These are phyloP conservation scores for Cryptotermes secundus DNA, from an alignment of 1,140 invertebrate species.

Conservation along the genomic window DNA sequence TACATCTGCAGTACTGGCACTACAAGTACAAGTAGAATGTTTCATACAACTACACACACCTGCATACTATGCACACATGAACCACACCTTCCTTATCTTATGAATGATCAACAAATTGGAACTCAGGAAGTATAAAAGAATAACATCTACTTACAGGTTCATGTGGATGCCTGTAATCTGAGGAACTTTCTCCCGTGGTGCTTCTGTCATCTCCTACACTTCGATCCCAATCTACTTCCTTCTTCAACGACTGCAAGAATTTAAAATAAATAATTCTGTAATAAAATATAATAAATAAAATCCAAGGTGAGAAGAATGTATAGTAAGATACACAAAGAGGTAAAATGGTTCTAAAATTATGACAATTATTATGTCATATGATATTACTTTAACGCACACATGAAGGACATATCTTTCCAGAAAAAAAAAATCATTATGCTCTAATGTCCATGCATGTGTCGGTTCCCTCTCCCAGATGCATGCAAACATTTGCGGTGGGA, in stretches of 20 bases:
- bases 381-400: no score
- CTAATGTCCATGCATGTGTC: no score
- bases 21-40: no score
- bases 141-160: constrained; percentile 69
- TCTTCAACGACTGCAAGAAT: constrained; percentile 72
- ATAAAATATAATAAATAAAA: neutral
- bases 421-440: no score
- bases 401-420: no score
- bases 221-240: constrained; percentile 80
- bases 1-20: no score
- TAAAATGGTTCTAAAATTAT: neutral
- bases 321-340: neutral
- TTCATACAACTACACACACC: no score
- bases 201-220: constrained; percentile 63
- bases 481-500: no score
- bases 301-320: neutral
- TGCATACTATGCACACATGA: no score
- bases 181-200: constrained; percentile 66
- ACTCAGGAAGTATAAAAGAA: neutral
- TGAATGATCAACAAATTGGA: neutral
- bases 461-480: no score
- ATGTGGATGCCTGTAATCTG: constrained; percentile 72
- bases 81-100: no score
- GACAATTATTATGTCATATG: no score
- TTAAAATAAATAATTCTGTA: neutral